These are phyloP conservation scores for Apodemia zela DNA, from an alignment of 2,888 invertebrate genomes.

Conservation along the genomic window DNA sequence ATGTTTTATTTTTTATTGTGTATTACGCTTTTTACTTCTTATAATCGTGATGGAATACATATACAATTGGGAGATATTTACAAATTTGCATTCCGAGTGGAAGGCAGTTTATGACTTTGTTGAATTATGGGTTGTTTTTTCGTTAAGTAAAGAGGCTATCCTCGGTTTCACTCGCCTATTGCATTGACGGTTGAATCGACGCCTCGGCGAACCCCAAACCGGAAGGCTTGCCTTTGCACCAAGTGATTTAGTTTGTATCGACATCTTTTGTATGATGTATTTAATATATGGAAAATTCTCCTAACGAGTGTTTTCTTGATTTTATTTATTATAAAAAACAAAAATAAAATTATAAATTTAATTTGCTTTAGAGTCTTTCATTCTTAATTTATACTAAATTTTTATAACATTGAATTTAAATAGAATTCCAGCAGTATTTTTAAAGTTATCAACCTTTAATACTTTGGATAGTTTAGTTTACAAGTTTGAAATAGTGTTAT, in stretches of 20 bases:
- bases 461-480: no score
- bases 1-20: conserved; percentile 70
- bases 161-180: conserved; percentile 73
- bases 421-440: no score
- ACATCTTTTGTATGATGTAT: conserved; percentile 81
- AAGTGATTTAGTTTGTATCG: conserved; percentile 80
- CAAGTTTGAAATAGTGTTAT: neutral
- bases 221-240: conserved; percentile 80
- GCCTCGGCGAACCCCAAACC: conserved; percentile 54
- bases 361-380: conserved; percentile 61
- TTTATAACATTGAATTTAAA: neutral
- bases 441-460: no score
- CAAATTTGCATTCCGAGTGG: conserved; percentile 63
- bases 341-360: conserved; percentile 79
- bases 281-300: conserved; percentile 75
- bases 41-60: conserved; percentile 76
- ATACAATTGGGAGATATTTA: conserved; percentile 60
- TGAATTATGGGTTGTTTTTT: conserved; percentile 64
- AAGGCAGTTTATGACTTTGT: conserved; percentile 65
- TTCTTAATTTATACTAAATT: conserved; percentile 21
- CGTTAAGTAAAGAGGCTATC: conserved; percentile 70
- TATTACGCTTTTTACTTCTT: conserved; percentile 74
- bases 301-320: conserved; percentile 73
- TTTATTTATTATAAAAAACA: conserved; percentile 71
- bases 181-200: conserved; percentile 51